Conservation (phyloP, 64 coral and sea anemone species). For the Orbicella faveolata region DNA sequence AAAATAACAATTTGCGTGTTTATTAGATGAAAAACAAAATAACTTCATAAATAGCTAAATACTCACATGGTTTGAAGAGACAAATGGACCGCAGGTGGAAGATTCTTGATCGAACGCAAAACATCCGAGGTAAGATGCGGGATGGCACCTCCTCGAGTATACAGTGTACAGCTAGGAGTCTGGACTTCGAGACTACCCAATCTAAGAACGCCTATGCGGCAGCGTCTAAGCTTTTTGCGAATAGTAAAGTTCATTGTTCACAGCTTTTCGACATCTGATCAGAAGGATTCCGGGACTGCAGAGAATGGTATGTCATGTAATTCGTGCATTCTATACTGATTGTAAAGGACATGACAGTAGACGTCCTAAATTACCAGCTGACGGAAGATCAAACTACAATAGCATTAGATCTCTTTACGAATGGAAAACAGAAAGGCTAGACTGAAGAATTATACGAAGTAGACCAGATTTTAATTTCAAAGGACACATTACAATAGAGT, state of each 20-base stretch:
- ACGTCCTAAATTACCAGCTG: background rate
- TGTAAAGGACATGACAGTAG: background rate
- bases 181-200: slow-evolving; percentile 31
- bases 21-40: no score
- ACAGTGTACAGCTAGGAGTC: slow-evolving; percentile 72
- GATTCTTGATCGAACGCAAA: slow-evolving; percentile 25
- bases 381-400: no score
- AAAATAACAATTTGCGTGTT: no score
- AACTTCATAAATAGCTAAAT: no score
- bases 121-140: slow-evolving; percentile 67
- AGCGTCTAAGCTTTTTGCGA: background rate
- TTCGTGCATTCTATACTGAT: background rate
- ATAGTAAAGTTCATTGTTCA: slow-evolving; percentile 28
- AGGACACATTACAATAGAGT: background rate
- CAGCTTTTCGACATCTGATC: background rate
- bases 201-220: slow-evolving; percentile 57
- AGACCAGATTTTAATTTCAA: background rate
- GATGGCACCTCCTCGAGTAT: slow-evolving; percentile 67
- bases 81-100: slow-evolving; percentile 53
- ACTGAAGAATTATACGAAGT: background rate
- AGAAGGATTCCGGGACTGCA: background rate
- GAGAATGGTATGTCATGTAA: background rate
- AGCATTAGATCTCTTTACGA: background rate
- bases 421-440: background rate
- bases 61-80: slow-evolving; percentile 80